phyloP scores from a whole-genome alignment of 2,888 invertebrate species.

The Apotomis betuletana region DNA sequence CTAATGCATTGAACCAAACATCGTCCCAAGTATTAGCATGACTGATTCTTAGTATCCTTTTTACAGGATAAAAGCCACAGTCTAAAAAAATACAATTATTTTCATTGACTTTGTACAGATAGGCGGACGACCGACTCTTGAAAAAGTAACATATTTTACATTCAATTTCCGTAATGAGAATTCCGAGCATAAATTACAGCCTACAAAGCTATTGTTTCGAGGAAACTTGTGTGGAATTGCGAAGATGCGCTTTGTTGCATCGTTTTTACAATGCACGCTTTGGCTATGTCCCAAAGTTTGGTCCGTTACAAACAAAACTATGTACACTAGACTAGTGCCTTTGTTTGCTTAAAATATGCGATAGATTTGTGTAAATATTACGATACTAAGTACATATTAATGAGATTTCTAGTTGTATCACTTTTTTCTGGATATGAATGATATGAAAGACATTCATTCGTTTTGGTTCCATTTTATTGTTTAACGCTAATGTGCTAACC shows the following conservation, averaged over 20 bases:
- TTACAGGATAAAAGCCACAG: no score
- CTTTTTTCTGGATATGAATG: no score
- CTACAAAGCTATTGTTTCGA: constrained; percentile 21
- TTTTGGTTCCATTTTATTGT: no score
- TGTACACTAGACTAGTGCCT: not conserved
- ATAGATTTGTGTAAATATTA: not conserved
- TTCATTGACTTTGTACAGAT: no score
- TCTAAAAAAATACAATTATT: no score
- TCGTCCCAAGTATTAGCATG: no score
- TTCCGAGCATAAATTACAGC: not conserved
- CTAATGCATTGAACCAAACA: no score
- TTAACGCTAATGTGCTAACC: no score
- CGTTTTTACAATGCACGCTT: constrained; percentile 9
- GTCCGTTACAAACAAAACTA: constrained; percentile 3
- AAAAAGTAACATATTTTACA: not conserved
- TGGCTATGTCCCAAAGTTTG: constrained; percentile 30
- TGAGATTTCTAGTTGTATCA: not conserved
- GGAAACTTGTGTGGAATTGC: constrained; percentile 6
- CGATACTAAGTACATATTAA: not conserved
- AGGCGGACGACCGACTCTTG: not conserved
- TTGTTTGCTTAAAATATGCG: constrained; percentile 6
- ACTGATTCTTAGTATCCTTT: no score
- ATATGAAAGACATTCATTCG: no score
- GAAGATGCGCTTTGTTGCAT: constrained; percentile 21
- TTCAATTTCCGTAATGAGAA: not conserved